These are phyloP conservation scores for Oceanites oceanicus DNA, from an alignment of 2,113 vertebrate species.

Conservation along the genomic window DNA sequence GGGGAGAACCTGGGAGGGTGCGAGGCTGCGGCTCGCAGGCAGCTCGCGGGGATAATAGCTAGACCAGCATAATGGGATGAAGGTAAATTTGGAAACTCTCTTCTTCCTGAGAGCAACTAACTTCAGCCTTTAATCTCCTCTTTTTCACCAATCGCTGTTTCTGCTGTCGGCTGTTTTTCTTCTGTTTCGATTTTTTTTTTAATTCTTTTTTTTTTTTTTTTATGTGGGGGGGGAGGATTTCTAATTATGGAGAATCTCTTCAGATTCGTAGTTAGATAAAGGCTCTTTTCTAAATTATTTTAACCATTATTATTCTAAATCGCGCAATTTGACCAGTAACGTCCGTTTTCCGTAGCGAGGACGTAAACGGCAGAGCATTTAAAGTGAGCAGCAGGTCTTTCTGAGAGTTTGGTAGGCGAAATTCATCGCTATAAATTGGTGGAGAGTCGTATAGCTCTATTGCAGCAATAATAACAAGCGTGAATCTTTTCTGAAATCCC, in stretches of 20 bases:
- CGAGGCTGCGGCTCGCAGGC: conserved; percentile 51
- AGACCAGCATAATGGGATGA: conserved; percentile 48
- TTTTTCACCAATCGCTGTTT: neutral
- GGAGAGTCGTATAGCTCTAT: neutral
- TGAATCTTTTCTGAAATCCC: conserved; percentile 38
- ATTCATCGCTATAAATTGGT: conserved; percentile 47
- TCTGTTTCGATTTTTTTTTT: conserved; percentile 10
- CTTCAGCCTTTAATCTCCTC: conserved; percentile 15
- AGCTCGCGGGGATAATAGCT: conserved; percentile 45
- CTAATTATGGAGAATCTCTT: neutral
- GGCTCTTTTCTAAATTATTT: neutral
- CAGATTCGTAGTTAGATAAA: neutral
- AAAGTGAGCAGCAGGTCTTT: conserved; percentile 37
- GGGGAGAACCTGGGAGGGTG: conserved; percentile 69
- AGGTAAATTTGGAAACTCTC: conserved; percentile 65
- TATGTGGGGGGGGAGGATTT: neutral
- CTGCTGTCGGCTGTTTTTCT: conserved; percentile 4
- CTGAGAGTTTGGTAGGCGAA: conserved; percentile 11
- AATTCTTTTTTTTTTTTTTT: neutral
- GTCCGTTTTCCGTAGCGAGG: neutral
- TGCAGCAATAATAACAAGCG: neutral
- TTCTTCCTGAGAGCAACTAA: conserved; percentile 30
- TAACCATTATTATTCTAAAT: neutral
- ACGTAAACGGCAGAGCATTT: neutral
- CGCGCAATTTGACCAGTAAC: neutral